Conservation (phyloP, 2,113 vertebrate species). For the Embiotoca jacksoni region DNA sequence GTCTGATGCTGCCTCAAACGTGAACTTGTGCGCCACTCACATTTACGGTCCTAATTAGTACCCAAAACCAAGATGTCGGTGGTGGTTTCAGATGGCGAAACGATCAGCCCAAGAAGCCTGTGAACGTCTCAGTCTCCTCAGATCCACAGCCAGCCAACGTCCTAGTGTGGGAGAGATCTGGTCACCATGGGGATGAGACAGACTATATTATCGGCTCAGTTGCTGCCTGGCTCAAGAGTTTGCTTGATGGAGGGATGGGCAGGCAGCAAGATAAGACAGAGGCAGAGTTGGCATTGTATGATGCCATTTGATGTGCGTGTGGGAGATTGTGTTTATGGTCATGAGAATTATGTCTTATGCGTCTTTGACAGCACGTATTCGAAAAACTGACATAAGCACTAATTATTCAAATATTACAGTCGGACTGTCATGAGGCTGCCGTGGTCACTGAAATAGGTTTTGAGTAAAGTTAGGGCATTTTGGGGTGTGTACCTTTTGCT, state of each 20-base stretch:
- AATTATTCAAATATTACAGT: slow-evolving; percentile 8
- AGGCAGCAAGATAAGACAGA: slow-evolving; percentile 62
- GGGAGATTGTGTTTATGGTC: slow-evolving; percentile 3
- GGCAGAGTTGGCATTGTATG: slow-evolving; percentile 32
- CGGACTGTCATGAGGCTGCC: neutral
- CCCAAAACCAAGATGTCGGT: slow-evolving; percentile 12
- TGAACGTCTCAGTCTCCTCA: slow-evolving; percentile 52
- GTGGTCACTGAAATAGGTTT: slow-evolving; percentile 16
- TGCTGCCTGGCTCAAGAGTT: slow-evolving; percentile 66
- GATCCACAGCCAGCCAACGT: slow-evolving; percentile 41
- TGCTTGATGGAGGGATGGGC: slow-evolving; percentile 41
- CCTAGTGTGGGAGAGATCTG: slow-evolving; percentile 62
- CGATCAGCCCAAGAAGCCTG: neutral
- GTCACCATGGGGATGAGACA: slow-evolving; percentile 74
- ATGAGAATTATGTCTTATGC: slow-evolving; percentile 2
- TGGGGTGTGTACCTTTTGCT: neutral
- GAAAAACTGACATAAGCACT: neutral
- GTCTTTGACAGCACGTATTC: slow-evolving; percentile 14
- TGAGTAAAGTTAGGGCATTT: slow-evolving; percentile 9
- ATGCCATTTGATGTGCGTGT: slow-evolving; percentile 48
- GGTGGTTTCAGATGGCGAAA: slow-evolving; percentile 13
- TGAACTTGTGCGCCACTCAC: neutral
- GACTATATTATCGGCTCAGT: slow-evolving; percentile 72
- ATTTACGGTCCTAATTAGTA: slow-evolving; percentile 31
- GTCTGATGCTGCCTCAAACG: neutral